Percentiles rank a stretch among this genome's conserved stretches.
Evolutionary conservation across 2,888 invertebrate genomes (phyloP).

Genomic region (Stomorhina lunata): DNA sequence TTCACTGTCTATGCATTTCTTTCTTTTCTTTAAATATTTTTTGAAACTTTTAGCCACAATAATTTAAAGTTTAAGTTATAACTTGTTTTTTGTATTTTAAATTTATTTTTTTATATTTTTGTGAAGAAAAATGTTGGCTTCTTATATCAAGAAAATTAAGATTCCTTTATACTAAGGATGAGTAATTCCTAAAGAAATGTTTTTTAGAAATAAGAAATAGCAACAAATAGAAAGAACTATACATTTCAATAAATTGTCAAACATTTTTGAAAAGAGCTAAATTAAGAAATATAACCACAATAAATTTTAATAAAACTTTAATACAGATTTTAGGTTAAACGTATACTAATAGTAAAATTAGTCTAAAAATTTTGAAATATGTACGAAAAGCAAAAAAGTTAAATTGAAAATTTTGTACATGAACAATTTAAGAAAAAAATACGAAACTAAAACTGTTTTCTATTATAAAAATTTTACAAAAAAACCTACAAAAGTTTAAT

Average conservation of each 20-base stretch:
- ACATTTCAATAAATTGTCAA: background rate
- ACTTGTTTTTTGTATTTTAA: background rate
- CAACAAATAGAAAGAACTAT: background rate
- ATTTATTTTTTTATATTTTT: background rate
- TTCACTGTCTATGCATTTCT: background rate
- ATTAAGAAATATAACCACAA: too few relatives aligned
- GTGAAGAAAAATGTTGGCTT: background rate
- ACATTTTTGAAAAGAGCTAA: too few relatives aligned
- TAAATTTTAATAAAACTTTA: too few relatives aligned
- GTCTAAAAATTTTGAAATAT: too few relatives aligned
- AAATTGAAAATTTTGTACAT: background rate
- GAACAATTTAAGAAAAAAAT: too few relatives aligned
- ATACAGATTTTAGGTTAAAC: too few relatives aligned
- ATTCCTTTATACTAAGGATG: constrained; percentile 47
- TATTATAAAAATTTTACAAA: background rate
- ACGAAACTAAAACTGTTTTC: too few relatives aligned
- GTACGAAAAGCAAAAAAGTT: too few relatives aligned
- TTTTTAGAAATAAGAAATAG: background rate
- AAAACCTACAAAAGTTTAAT: constrained; percentile 31
- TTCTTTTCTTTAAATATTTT: constrained; percentile 36
- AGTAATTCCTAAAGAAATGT: constrained; percentile 24
- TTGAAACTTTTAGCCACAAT: background rate
- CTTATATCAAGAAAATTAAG: constrained; percentile 28
- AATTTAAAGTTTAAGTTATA: background rate
- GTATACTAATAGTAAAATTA: too few relatives aligned